A percentile compares a stretch with the other conserved stretches of the same genome.
Evolutionary conservation across 2,113 vertebrate species (phyloP).

Genomic region (Mus musculus): DNA sequence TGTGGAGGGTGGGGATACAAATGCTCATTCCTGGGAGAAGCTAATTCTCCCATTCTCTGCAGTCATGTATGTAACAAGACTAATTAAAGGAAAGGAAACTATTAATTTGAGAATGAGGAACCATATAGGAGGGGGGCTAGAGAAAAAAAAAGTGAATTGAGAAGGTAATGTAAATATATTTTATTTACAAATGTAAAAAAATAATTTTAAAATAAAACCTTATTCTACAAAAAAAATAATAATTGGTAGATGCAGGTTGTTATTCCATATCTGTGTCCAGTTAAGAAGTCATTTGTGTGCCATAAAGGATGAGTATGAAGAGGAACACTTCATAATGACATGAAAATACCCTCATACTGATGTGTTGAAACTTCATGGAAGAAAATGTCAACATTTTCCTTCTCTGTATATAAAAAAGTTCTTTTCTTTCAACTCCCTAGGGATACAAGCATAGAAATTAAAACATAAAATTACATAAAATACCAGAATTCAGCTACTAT

Average conservation of each 20-base stretch:
- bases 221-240: not conserved
- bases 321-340: not conserved
- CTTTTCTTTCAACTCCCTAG: not conserved
- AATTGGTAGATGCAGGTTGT: not conserved
- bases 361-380: not conserved
- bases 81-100: not conserved
- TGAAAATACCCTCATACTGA: not conserved
- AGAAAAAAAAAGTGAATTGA: not conserved
- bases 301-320: not conserved
- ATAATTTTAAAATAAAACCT: not conserved
- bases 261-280: not conserved
- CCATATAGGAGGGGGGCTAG: not conserved
- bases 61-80: not conserved
- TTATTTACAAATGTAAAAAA: not conserved
- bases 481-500: not conserved
- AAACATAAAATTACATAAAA: conserved; percentile 60
- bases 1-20: not conserved
- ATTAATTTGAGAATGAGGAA: not conserved
- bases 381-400: conserved; percentile 21
- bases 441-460: conserved; percentile 42
- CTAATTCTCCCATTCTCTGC: not conserved
- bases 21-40: not conserved
- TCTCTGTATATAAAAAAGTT: not conserved
- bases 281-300: not conserved
- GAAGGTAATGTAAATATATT: not conserved